Percentiles rank a stretch among this genome's conserved stretches.
phyloP scores from a whole-genome alignment of 2,797 vertebrate species.

The Tamandua tetradactyla region DNA sequence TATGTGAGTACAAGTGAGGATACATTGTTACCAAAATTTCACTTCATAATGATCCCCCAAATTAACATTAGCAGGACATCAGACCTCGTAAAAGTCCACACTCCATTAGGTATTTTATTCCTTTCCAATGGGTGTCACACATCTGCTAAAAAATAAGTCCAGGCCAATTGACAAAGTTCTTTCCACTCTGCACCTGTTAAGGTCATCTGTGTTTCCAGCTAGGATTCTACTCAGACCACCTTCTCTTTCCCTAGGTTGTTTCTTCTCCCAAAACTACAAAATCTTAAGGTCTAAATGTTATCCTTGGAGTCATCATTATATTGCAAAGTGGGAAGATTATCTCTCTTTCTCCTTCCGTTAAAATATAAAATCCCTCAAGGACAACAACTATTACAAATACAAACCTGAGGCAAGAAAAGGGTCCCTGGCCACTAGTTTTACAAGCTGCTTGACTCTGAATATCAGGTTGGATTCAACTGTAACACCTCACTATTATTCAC shows the following conservation, averaged over 20 bases:
- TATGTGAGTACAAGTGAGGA: background rate
- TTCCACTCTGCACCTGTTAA: background rate
- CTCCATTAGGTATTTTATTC: background rate
- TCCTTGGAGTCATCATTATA: background rate
- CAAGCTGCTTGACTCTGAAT: background rate
- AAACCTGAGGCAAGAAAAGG: background rate
- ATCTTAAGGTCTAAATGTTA: background rate
- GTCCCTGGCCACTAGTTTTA: background rate
- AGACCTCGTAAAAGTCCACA: background rate
- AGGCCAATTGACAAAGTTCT: background rate
- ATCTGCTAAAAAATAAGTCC: conserved; percentile 37
- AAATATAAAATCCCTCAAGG: background rate
- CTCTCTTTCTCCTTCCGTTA: background rate
- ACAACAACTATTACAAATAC: background rate
- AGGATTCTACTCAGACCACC: background rate
- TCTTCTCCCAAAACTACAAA: background rate
- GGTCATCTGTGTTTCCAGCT: background rate
- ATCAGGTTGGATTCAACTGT: background rate
- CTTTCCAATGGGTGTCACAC: background rate
- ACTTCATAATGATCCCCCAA: background rate
- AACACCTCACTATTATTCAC: background rate
- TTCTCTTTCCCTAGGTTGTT: background rate
- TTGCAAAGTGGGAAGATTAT: background rate
- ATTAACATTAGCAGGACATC: background rate
- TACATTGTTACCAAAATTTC: background rate